Base-by-base conservation (phyloP, 1,140 invertebrate species). In the Papilio xuthus region DNA sequence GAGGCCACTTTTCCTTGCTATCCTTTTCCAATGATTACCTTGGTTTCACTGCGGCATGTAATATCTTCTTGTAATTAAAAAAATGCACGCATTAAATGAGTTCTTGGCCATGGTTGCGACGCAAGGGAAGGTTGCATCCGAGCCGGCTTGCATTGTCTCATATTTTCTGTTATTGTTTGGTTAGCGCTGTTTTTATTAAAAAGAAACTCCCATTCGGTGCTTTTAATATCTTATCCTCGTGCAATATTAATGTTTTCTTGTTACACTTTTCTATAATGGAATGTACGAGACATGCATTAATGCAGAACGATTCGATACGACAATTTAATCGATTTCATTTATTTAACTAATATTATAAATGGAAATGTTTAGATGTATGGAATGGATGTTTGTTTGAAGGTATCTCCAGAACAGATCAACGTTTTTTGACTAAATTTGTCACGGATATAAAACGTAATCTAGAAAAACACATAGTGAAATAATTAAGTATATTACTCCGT, bases 161-260 rank as follows among this genome's bases (percentile, higher is more conserved):
- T 42, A 71, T 71, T 71, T 71, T 71, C 69, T 71, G 69, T 71
- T 71, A 71, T 71, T 71, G 69, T 71, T 71, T 71, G 28, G 18
- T 42, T 71, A 71, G 69, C 37, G 69, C 69, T 71, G 69, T 32
- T 71, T 71, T 71, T 71, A 71, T 71, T 71, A 71, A 71, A 71
- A 71, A 71, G 0, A 37, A 71, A 32, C 41, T 41, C n/a, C 4
- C 69, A 71, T 71, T 71, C 20, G 69, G 69, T 71, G 69, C 20
- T 71, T 71, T 71, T 71, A 71, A 71, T 71, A 71, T 71, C 69
- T 71, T 71, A 71, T 37, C 69, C 63, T 71, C 37, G 18, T 71
- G 69, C 37, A 71, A 42, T 71, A 71, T 71, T 71, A 42, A 42
- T 71, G 42, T 71, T 71, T 71, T 71, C 69, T 71, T 71, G 69